Percentiles rank a stretch among this genome's conserved stretches.
Evolutionary conservation across 2,797 vertebrate species (phyloP).

Genomic region (Hoplostethus atlanticus): DNA sequence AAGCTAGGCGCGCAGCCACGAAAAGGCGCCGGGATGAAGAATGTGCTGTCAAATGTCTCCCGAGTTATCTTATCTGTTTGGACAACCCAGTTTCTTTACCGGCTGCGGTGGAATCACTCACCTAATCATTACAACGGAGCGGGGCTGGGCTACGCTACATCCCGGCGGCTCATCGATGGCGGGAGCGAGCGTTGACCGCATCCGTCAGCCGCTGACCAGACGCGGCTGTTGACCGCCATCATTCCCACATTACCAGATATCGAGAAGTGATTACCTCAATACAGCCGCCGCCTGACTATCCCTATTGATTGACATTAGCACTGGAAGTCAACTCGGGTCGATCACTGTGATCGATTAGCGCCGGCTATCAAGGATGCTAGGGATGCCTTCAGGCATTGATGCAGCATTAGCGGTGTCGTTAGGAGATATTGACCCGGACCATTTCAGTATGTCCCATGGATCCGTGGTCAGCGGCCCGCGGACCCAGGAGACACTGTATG

Average conservation of each 20-base stretch:
- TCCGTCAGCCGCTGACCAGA: constrained; percentile 38
- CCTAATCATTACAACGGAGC: constrained; percentile 4
- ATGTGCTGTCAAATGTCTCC: constrained; percentile 40
- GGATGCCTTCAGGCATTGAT: constrained; percentile 61
- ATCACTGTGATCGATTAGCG: constrained; percentile 42
- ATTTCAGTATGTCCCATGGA: constrained; percentile 44
- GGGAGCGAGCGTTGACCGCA: neutral
- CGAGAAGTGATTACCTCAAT: constrained; percentile 35
- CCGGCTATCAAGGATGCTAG: constrained; percentile 28
- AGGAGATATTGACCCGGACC: constrained; percentile 61
- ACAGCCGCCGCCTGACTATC: constrained; percentile 16
- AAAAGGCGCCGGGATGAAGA: constrained; percentile 42
- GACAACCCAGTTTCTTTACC: neutral
- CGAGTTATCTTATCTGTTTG: constrained; percentile 19
- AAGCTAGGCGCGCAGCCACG: constrained; percentile 23
- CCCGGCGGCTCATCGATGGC: no score
- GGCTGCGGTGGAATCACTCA: constrained; percentile 3
- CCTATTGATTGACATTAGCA: constrained; percentile 34
- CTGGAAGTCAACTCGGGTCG: constrained; percentile 35
- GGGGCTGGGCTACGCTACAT: neutral
- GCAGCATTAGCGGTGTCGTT: constrained; percentile 56
- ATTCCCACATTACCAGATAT: constrained; percentile 41
- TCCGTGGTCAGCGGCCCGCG: constrained; percentile 39
- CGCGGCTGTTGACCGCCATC: constrained; percentile 35
- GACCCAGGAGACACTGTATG: constrained; percentile 18